Conservation (phyloP, 2,888 invertebrate species). For the Clistopyga incitator region DNA sequence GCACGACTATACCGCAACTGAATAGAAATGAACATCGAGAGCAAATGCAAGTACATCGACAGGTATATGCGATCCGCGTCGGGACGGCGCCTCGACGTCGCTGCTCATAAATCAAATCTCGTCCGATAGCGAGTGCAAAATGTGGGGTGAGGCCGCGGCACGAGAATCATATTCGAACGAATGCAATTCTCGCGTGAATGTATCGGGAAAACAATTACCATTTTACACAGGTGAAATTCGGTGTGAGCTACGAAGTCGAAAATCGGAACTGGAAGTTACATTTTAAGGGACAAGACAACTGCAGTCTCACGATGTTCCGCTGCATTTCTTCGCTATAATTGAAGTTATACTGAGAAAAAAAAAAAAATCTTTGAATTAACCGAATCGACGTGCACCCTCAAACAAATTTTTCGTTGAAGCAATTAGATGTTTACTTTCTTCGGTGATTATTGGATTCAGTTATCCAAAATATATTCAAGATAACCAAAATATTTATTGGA, state of each 20-base stretch:
- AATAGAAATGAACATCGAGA: not conserved
- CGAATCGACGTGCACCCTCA: no score
- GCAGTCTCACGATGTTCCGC: not conserved
- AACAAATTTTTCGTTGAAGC: no score
- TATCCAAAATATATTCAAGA: no score
- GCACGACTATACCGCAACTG: not conserved
- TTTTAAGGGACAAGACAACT: not conserved
- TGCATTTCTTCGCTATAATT: not conserved
- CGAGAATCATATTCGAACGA: conserved; percentile 23
- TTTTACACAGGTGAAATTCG: conserved; percentile 2
- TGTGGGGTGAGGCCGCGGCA: conserved; percentile 7
- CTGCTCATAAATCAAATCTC: conserved; percentile 23
- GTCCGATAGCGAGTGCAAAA: conserved; percentile 9
- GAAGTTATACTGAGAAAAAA: no score
- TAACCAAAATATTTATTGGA: no score
- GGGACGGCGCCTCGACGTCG: conserved; percentile 1
- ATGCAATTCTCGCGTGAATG: conserved; percentile 24
- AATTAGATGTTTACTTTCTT: no score
- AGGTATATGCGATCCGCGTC: not conserved
- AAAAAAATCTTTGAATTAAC: no score
- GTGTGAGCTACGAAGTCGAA: conserved; percentile 28
- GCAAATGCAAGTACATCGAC: not conserved
- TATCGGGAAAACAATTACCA: conserved; percentile 26
- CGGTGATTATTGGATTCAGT: no score
- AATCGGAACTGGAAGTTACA: conserved; percentile 5